Evolutionary conservation across 2,888 invertebrate species (phyloP).

Genomic region (Leucophenga maculata): DNA sequence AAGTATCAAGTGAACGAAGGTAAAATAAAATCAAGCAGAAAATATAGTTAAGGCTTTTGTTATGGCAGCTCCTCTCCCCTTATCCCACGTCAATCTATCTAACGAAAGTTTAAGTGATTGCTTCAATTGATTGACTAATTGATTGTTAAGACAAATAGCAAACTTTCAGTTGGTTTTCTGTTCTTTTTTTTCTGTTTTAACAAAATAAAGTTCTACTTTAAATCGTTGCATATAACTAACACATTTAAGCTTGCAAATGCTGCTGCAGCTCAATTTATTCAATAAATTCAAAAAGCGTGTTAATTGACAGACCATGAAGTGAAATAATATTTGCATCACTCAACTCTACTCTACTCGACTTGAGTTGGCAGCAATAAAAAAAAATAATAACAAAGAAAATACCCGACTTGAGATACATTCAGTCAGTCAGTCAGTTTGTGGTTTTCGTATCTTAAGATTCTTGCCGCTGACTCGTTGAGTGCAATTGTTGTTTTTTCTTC

Average conservation of each 20-base stretch:
- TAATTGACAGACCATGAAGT: constrained; percentile 66
- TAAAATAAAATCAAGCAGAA: no score
- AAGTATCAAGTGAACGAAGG: no score
- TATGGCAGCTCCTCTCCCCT: no score
- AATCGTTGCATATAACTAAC: not conserved
- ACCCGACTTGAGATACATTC: not conserved
- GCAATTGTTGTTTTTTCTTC: not conserved
- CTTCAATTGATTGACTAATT: no score
- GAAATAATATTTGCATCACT: constrained; percentile 24
- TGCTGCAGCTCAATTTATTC: constrained; percentile 59
- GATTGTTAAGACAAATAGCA: no score
- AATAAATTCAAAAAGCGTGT: constrained; percentile 65
- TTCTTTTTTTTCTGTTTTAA: constrained; percentile 1
- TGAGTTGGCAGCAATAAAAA: not conserved
- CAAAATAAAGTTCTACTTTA: not conserved
- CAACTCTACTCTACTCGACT: constrained; percentile 15
- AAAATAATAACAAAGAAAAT: constrained; percentile 3
- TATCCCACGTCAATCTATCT: no score
- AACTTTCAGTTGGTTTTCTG: not conserved
- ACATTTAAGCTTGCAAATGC: not conserved
- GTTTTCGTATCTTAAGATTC: not conserved
- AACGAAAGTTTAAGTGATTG: no score
- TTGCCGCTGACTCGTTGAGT: not conserved
- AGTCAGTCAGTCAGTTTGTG: no score
- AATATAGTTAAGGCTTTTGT: no score